Evolutionary conservation across 1,140 invertebrate genomes (phyloP).

Genomic region (Pentalonia nigronervosa): DNA sequence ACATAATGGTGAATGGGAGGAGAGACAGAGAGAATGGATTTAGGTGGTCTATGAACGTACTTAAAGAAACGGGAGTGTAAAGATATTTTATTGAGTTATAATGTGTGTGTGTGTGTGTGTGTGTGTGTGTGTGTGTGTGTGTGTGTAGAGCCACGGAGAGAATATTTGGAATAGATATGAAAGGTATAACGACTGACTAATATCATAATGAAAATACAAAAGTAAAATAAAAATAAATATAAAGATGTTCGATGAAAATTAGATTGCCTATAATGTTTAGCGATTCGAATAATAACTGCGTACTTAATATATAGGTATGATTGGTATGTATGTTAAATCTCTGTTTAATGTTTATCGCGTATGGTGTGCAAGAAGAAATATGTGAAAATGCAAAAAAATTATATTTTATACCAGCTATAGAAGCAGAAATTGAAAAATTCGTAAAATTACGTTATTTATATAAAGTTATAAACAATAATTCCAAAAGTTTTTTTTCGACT

Average conservation of each 20-base stretch:
- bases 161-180: constrained; percentile 1
- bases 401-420: too few relatives aligned
- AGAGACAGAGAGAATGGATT: background rate
- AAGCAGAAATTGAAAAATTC: background rate
- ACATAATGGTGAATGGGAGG: background rate
- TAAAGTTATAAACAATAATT: background rate
- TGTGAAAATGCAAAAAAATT: background rate
- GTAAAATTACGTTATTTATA: background rate
- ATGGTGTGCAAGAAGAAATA: background rate
- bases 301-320: background rate
- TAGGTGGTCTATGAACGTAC: background rate
- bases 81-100: background rate
- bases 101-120: background rate
- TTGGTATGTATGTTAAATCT: background rate
- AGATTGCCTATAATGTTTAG: background rate
- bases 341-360: background rate
- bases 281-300: background rate
- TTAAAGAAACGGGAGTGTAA: background rate
- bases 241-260: background rate
- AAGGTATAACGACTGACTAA: background rate
- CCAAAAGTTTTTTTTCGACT: background rate
- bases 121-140: too few relatives aligned
- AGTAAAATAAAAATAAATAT: background rate
- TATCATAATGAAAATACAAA: background rate
- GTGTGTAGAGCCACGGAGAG: background rate